Conservation (phyloP, 2,888 invertebrate species). For the Spialia ferax region DNA sequence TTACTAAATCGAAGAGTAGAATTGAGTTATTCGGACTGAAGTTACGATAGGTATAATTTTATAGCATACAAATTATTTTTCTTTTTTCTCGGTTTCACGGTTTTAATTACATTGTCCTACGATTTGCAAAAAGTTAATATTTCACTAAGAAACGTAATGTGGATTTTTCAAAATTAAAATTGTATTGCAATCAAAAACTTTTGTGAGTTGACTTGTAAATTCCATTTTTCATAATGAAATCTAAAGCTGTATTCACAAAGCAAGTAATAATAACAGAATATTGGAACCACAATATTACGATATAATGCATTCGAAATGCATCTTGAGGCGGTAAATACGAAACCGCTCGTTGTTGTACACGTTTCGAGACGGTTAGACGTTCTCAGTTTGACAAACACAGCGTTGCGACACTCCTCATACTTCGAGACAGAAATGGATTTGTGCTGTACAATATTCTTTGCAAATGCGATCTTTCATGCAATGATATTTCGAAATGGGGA, state of each 20-base stretch:
- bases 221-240: background rate
- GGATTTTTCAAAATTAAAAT: too few relatives aligned
- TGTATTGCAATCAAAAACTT: too few relatives aligned
- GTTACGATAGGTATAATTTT: too few relatives aligned
- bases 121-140: too few relatives aligned
- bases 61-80: too few relatives aligned
- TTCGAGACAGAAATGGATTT: slow-evolving; percentile 32
- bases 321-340: slow-evolving; percentile 33
- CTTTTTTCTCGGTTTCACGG: too few relatives aligned
- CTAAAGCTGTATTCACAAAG: background rate
- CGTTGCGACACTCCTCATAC: slow-evolving; percentile 17
- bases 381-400: slow-evolving; percentile 25
- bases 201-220: background rate
- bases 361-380: slow-evolving; percentile 21
- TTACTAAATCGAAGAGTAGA: background rate
- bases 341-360: slow-evolving; percentile 22
- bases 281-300: slow-evolving; percentile 12
- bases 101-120: too few relatives aligned
- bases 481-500: slow-evolving; percentile 6
- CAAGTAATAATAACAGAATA: background rate
- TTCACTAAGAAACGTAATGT: too few relatives aligned
- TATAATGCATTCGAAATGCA: slow-evolving; percentile 31
- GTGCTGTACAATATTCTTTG: slow-evolving; percentile 5
- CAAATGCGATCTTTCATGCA: background rate
- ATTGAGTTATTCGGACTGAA: background rate